These are phyloP conservation scores for Charanyca ferruginea DNA, from an alignment of 2,888 invertebrate genomes.

Conservation along the genomic window DNA sequence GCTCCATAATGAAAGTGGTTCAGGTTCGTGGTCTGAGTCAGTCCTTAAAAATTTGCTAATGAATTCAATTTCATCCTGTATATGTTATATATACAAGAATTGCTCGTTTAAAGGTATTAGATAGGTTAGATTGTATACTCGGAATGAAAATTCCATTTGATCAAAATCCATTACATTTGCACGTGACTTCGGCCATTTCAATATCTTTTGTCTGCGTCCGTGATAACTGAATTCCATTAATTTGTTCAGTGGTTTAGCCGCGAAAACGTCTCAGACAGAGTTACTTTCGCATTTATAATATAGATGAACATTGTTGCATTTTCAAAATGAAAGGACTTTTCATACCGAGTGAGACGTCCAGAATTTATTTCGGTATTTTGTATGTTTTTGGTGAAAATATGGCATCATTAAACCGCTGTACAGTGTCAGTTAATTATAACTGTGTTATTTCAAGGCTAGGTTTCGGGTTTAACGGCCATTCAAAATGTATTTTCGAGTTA, in stretches of 20 bases:
- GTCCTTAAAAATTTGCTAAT: no score
- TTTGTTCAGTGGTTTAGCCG: not conserved
- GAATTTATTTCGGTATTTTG: conserved; percentile 28
- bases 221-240: no score
- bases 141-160: no score
- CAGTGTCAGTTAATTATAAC: not conserved
- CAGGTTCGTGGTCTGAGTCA: no score
- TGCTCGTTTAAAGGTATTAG: no score
- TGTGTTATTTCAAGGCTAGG: not conserved
- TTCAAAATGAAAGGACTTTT: not conserved
- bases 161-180: no score
- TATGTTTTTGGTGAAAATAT: conserved; percentile 1
- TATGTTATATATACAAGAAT: no score
- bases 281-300: not conserved
- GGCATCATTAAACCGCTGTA: not conserved
- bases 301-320: not conserved
- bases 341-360: not conserved
- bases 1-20: no score
- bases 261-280: not conserved
- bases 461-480: not conserved
- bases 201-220: no score
- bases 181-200: no score
- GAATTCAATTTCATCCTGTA: no score
- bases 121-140: no score
- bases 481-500: not conserved